phyloP scores from a whole-genome alignment of 2,113 vertebrate genomes.

The Syngnathus floridae region DNA sequence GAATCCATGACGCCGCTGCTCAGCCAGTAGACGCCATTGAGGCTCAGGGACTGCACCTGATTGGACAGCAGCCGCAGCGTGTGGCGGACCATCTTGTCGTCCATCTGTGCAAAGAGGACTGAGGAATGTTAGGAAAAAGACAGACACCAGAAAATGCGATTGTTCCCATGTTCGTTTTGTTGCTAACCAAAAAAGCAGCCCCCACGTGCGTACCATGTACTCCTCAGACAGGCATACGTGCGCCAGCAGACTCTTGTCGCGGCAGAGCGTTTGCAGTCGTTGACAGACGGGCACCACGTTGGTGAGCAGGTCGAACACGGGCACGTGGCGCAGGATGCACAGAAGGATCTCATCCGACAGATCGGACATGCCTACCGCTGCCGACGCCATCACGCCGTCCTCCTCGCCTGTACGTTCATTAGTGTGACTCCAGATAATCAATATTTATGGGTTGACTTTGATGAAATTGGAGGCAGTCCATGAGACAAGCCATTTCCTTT shows the following conservation, averaged over 20 bases:
- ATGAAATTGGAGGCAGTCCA: not conserved
- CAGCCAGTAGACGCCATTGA: slow-evolving; percentile 94
- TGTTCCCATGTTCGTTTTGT: not conserved
- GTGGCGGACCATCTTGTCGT: slow-evolving; percentile 75
- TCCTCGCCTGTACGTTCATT: slow-evolving; percentile 5
- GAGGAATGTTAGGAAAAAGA: not conserved
- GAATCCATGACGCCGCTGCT: slow-evolving; percentile 76
- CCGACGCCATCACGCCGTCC: slow-evolving; percentile 49
- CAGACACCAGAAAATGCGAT: too few relatives aligned
- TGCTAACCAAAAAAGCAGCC: not conserved
- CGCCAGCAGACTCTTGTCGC: slow-evolving; percentile 87
- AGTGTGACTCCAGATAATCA: not conserved
- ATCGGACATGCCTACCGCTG: slow-evolving; percentile 76
- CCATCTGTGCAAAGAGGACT: slow-evolving; percentile 65
- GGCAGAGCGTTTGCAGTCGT: slow-evolving; percentile 78
- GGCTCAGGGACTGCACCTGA: slow-evolving; percentile 82
- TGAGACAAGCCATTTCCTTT: not conserved
- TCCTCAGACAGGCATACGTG: slow-evolving; percentile 80
- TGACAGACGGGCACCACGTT: slow-evolving; percentile 82
- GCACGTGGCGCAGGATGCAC: slow-evolving; percentile 83
- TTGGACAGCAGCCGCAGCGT: slow-evolving; percentile 74
- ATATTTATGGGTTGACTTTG: not conserved
- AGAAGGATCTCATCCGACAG: slow-evolving; percentile 93
- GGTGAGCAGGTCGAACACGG: slow-evolving; percentile 82
- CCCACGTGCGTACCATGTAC: slow-evolving; percentile 73